Conservation (phyloP, 1,140 invertebrate genomes). For the Batillaria attramentaria region DNA sequence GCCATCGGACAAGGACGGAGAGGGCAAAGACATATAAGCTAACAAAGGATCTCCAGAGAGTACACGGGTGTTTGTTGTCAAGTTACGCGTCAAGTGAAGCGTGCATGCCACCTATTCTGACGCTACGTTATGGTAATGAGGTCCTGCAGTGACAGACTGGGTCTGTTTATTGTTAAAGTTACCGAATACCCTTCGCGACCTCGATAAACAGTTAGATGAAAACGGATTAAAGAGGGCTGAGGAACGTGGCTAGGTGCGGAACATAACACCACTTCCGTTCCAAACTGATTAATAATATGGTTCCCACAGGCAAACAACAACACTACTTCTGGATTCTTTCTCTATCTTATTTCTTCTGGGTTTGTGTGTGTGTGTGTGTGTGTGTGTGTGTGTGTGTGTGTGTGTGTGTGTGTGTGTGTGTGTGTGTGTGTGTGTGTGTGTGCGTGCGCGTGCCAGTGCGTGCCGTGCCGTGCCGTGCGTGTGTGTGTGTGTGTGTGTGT, state of each 20-base stretch:
- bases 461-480: neutral
- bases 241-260: neutral
- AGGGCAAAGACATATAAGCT: too few species aligned
- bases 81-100: too few species aligned
- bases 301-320: neutral
- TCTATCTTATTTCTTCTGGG: neutral
- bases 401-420: slow-evolving; percentile 13
- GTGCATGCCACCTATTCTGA: too few species aligned
- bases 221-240: neutral
- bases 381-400: slow-evolving; percentile 16
- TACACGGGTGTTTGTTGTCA: too few species aligned
- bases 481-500: neutral
- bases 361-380: slow-evolving; percentile 14
- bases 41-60: too few species aligned
- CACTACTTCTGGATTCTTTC: too few species aligned
- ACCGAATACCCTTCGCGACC: neutral
- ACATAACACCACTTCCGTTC: neutral
- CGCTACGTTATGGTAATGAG: too few species aligned
- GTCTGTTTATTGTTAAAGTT: neutral
- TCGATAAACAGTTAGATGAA: neutral
- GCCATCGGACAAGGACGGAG: too few species aligned
- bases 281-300: neutral
- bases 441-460: neutral
- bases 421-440: slow-evolving; percentile 20
- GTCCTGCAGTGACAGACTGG: too few species aligned